Evolutionary conservation across 2,113 vertebrate genomes (phyloP).

Genomic region (Oncorhynchus mykiss): DNA sequence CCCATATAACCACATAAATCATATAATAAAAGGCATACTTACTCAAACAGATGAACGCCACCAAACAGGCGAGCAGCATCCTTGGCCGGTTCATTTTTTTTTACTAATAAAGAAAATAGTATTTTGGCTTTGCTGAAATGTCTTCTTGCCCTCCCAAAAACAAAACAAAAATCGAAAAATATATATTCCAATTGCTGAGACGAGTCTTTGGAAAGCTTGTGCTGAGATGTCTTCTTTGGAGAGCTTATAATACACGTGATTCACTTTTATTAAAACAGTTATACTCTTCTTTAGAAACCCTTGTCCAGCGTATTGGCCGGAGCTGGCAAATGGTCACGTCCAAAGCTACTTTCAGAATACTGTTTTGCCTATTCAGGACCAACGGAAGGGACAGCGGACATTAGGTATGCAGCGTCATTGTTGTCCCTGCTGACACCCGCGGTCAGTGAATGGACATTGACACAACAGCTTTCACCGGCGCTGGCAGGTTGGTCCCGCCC

Average conservation of each 20-base stretch:
- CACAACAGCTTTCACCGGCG: constrained; percentile 18
- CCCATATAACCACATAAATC: not conserved
- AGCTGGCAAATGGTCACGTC: constrained; percentile 59
- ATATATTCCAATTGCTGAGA: constrained; percentile 29
- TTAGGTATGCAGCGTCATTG: constrained; percentile 67
- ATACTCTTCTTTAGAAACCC: constrained; percentile 13
- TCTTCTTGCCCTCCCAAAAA: not conserved
- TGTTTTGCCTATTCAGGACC: constrained; percentile 34
- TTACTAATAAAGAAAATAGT: constrained; percentile 49
- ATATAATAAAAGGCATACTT: constrained; percentile 49
- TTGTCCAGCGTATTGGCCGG: constrained; percentile 43
- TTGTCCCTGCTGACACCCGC: constrained; percentile 37
- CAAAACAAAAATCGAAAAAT: not conserved
- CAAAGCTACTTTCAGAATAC: constrained; percentile 47
- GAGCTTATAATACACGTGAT: constrained; percentile 8
- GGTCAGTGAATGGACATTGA: constrained; percentile 42
- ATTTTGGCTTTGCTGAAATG: constrained; percentile 18
- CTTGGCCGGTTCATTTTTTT: constrained; percentile 61
- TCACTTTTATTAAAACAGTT: constrained; percentile 47
- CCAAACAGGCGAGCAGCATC: constrained; percentile 48
- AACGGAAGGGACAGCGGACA: constrained; percentile 39
- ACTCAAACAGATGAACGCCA: constrained; percentile 58
- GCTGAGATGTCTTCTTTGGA: not conserved
- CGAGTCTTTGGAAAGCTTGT: constrained; percentile 27
- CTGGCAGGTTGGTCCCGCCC: constrained; percentile 30